Evolutionary conservation across 2,113 vertebrate species (phyloP).

Genomic region (Ellobius talpinus): DNA sequence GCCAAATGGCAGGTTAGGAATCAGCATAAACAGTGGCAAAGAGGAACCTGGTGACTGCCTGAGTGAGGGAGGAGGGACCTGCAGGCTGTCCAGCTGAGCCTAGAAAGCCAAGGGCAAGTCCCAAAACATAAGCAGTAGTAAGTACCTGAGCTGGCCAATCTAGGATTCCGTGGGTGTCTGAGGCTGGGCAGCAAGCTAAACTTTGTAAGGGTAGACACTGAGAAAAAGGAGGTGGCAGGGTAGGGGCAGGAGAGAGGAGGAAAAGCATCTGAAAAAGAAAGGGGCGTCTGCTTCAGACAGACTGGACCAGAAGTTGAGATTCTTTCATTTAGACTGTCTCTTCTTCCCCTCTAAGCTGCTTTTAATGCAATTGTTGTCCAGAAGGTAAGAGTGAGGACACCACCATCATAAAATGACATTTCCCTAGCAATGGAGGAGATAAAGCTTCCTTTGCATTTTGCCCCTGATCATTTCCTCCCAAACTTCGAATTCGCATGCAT

Average conservation of each 20-base stretch:
- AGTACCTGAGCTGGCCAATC: constrained; percentile 12
- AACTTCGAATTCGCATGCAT: constrained; percentile 1
- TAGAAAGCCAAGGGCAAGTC: not conserved
- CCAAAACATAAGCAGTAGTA: not conserved
- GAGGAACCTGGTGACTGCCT: not conserved
- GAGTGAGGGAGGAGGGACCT: not conserved
- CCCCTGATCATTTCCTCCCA: not conserved
- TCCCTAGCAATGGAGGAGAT: not conserved
- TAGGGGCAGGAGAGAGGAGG: not conserved
- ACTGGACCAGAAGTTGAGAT: not conserved
- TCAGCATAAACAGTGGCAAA: not conserved
- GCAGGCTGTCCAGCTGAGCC: not conserved
- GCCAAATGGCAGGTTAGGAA: not conserved
- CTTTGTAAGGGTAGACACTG: not conserved
- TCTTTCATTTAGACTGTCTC: not conserved
- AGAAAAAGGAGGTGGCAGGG: not conserved
- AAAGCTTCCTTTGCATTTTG: constrained; percentile 6
- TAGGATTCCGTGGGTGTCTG: constrained; percentile 15
- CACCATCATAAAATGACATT: not conserved
- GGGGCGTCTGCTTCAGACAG: not conserved
- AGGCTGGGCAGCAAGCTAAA: constrained; percentile 33
- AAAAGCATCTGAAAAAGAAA: not conserved
- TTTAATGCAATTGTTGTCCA: not conserved
- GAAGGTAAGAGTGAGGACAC: not conserved
- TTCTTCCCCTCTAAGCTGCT: not conserved